Percentiles rank a stretch among this genome's conserved stretches.
Evolutionary conservation across 23 tunicate species (phyloP).

Genomic region (Halocynthia roretzi): DNA sequence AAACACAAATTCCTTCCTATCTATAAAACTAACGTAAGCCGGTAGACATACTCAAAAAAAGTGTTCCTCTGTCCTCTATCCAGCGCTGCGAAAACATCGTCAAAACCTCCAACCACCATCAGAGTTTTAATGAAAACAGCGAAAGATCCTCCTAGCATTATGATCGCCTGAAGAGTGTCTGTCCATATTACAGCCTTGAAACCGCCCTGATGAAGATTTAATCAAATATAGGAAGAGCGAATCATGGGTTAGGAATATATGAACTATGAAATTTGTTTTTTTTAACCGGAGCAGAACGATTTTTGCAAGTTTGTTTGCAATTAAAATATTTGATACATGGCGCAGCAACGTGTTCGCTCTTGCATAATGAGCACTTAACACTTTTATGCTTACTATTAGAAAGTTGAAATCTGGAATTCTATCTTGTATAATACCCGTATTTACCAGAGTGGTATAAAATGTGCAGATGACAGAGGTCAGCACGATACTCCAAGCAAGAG

Average conservation of each 20-base stretch:
- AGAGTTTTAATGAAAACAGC: slow-evolving; percentile 24
- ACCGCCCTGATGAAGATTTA: slow-evolving; percentile 22
- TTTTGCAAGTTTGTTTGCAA: too few species aligned
- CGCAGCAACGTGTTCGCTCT: too few species aligned
- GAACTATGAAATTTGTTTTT: too few species aligned
- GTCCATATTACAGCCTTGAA: slow-evolving; percentile 50
- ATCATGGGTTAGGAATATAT: too few species aligned
- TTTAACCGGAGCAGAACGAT: too few species aligned
- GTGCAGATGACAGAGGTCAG: slow-evolving; percentile 17
- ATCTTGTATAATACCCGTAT: not conserved
- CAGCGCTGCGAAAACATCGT: slow-evolving; percentile 26
- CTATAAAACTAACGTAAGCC: too few species aligned
- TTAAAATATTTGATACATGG: too few species aligned
- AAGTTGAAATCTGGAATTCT: too few species aligned
- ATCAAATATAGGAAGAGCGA: too few species aligned
- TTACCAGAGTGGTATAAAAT: slow-evolving; percentile 29
- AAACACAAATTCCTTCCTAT: not conserved
- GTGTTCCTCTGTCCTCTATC: slow-evolving; percentile 19
- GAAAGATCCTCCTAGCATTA: slow-evolving; percentile 26
- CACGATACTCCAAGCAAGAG: slow-evolving; percentile 13
- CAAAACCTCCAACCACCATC: slow-evolving; percentile 25
- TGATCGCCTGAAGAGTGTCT: slow-evolving; percentile 15
- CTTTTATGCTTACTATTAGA: too few species aligned
- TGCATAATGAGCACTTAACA: too few species aligned
- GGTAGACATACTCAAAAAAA: not conserved